phyloP scores from a whole-genome alignment of 1,140 invertebrate genomes.

The Drosophila paulistorum region DNA sequence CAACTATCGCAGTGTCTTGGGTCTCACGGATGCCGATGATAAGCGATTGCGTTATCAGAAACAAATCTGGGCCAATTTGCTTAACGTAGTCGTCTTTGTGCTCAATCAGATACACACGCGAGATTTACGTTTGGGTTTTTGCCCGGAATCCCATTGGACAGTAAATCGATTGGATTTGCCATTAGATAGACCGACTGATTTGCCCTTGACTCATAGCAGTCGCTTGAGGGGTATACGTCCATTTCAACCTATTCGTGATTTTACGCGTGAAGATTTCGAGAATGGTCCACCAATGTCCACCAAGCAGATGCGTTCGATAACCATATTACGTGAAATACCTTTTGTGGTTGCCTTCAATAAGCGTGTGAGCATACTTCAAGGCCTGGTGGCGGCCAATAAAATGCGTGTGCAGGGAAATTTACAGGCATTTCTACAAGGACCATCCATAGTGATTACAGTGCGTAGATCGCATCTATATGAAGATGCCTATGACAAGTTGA shows the following conservation, averaged over 20 bases:
- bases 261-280: constrained; percentile 87
- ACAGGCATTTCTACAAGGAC: constrained; percentile 89
- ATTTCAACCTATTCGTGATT: constrained; percentile 86
- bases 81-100: constrained; percentile 86
- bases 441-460: constrained; percentile 91
- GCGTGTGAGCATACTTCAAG: constrained; percentile 93
- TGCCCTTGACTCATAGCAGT: constrained; percentile 85
- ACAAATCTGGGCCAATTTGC: constrained; percentile 85
- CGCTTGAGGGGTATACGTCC: constrained; percentile 85
- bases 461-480: constrained; percentile 97
- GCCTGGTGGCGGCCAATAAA: constrained; percentile 84
- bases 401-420: constrained; percentile 87
- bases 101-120: constrained; percentile 91
- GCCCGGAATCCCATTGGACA: constrained; percentile 91
- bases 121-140: constrained; percentile 90
- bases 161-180: constrained; percentile 88
- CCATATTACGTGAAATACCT: constrained; percentile 95
- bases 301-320: constrained; percentile 93
- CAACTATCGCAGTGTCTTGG: constrained; percentile 82
- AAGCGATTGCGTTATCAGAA: constrained; percentile 83
- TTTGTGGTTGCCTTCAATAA: constrained; percentile 96
- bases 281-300: constrained; percentile 93
- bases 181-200: constrained; percentile 86
- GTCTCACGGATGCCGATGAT: constrained; percentile 71
- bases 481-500: constrained; percentile 97